Conservation (phyloP, 2,113 vertebrate genomes). For the Chiloscyllium plagiosum region DNA sequence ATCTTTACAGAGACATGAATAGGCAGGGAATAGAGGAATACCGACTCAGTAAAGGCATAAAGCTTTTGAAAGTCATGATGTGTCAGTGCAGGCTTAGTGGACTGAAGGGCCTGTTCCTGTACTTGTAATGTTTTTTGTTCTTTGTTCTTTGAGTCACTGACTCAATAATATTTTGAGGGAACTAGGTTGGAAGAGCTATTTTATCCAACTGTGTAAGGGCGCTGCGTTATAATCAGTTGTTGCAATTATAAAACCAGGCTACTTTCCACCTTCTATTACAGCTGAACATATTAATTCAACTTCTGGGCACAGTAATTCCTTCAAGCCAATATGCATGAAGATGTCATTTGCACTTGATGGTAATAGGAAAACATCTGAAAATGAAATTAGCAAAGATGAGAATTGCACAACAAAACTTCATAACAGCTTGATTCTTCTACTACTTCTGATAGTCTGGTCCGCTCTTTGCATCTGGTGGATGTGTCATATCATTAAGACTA, state of each 20-base stretch:
- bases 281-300: slow-evolving; percentile 9
- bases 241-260: not conserved
- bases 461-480: slow-evolving; percentile 5
- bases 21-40: too few species aligned
- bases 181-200: not conserved
- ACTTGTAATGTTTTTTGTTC: too few species aligned
- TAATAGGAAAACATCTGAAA: slow-evolving; percentile 11
- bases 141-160: too few species aligned
- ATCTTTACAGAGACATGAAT: too few species aligned
- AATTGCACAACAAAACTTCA: slow-evolving; percentile 8
- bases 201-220: not conserved
- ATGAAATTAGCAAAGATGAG: slow-evolving; percentile 14
- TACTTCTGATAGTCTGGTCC: not conserved
- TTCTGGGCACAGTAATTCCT: slow-evolving; percentile 29
- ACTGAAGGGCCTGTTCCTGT: too few species aligned
- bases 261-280: not conserved
- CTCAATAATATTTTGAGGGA: not conserved
- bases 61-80: too few species aligned
- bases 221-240: not conserved
- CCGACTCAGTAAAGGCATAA: too few species aligned
- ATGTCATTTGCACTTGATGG: not conserved
- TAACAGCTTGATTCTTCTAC: not conserved
- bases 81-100: too few species aligned
- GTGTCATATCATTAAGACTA: slow-evolving; percentile 10
- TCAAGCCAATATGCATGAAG: not conserved